Percentiles rank a stretch among this genome's conserved stretches.
phyloP scores from a whole-genome alignment of 2,888 invertebrate genomes.

The Tachina grossa region DNA sequence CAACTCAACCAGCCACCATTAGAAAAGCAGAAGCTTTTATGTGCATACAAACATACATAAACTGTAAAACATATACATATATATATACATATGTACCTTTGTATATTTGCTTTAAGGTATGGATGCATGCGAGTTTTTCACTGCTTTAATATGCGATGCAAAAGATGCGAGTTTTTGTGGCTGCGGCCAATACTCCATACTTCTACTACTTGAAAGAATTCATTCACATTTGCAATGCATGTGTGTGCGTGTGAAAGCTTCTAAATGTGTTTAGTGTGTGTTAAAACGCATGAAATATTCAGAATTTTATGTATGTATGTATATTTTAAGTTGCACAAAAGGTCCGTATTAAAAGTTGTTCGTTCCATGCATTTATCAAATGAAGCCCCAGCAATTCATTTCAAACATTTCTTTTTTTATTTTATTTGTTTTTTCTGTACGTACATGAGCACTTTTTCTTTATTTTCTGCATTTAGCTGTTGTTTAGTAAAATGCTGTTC shows the following conservation, averaged over 20 bases:
- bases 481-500: conserved; percentile 58
- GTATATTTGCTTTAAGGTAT: conserved; percentile 11
- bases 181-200: conserved; percentile 53
- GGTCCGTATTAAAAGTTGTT: conserved; percentile 54
- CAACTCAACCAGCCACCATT: conserved; percentile 46
- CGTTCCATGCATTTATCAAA: conserved; percentile 48
- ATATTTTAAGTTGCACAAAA: conserved; percentile 49
- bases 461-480: conserved; percentile 50
- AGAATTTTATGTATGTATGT: background rate
- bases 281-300: conserved; percentile 19
- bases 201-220: conserved; percentile 66
- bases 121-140: conserved; percentile 39
- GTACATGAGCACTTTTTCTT: conserved; percentile 25
- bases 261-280: background rate
- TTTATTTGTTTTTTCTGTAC: conserved; percentile 7
- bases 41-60: background rate
- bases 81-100: background rate
- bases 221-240: conserved; percentile 64
- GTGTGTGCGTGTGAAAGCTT: background rate
- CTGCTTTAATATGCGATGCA: conserved; percentile 32
- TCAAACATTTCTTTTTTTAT: conserved; percentile 24
- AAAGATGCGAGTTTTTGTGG: conserved; percentile 42
- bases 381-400: conserved; percentile 69
- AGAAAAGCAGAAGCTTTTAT: conserved; percentile 60
- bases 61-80: background rate